phyloP scores from a whole-genome alignment of 2,113 vertebrate genomes.

The Thunnus thynnus region DNA sequence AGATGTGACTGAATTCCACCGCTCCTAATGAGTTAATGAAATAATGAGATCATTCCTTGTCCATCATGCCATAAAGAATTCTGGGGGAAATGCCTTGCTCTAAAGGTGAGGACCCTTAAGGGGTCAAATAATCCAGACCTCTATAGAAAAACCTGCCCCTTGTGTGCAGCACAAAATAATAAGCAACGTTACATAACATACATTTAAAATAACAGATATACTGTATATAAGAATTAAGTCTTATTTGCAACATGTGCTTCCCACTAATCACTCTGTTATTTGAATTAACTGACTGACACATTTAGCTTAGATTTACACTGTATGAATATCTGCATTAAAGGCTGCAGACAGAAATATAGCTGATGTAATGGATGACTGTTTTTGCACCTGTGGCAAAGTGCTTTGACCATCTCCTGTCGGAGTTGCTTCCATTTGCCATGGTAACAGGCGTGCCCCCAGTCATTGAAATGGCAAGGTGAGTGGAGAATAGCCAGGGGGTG shows the following conservation, averaged over 20 bases:
- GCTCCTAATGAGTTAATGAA: slow-evolving; percentile 83
- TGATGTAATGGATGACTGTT: slow-evolving; percentile 9
- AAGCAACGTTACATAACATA: background rate
- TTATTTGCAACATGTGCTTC: background rate
- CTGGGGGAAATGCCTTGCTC: slow-evolving; percentile 13
- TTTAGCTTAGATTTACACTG: background rate
- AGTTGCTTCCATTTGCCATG: slow-evolving; percentile 58
- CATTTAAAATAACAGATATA: background rate
- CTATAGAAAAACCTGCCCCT: slow-evolving; percentile 14
- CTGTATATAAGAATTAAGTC: background rate
- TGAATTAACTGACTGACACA: background rate
- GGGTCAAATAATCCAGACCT: slow-evolving; percentile 2
- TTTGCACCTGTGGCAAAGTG: slow-evolving; percentile 40
- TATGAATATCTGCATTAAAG: slow-evolving; percentile 6
- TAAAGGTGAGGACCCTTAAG: slow-evolving; percentile 32
- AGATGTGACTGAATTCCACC: slow-evolving; percentile 71
- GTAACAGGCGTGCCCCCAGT: slow-evolving; percentile 40
- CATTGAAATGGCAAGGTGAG: slow-evolving; percentile 75
- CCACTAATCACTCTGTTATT: background rate
- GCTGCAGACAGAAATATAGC: background rate
- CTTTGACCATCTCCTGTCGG: slow-evolving; percentile 20
- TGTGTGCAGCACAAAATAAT: slow-evolving; percentile 2
- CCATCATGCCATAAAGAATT: slow-evolving; percentile 59
- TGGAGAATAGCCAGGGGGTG: slow-evolving; percentile 57
- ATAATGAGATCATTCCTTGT: slow-evolving; percentile 80